Evolutionary conservation across 2,113 vertebrate species (phyloP), one percentile per base, ranked within the genome.

Genomic region (Heloderma charlesbogerti): DNA sequence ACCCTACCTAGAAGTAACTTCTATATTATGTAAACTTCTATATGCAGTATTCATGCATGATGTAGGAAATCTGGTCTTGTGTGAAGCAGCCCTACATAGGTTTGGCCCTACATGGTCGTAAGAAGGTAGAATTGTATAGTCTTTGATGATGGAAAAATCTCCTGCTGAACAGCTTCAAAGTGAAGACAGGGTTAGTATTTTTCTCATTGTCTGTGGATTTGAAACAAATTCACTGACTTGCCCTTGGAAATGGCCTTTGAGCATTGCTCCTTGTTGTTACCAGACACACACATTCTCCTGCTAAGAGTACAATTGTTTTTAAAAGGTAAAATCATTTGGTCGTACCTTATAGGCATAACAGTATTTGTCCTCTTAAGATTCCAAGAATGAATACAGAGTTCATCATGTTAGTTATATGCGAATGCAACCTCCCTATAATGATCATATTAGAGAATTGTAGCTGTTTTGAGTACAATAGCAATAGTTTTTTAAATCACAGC

Each of bases 401-500:
- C 91, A 90, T 43, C 31, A 1, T 92, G 40, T 45, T 63, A 81
- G 84, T 88, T 86, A 90, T 88, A 89, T 34, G 34, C 88, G 51
- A 51, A 91, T 2, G 5, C 66, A 40, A 84, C 67, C 13, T 90
- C 82, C 71, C 13, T 90, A 78, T 83, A 71, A 34, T 31, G 37
- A 63, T 20, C 34, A 20, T 51, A 51, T 72, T 86, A 72, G 48
- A 29, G 25, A 48, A 37, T 29, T n/a, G 1, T 12, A 34, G 29
- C 29, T 63, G 27, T 60, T 29, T 63, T 69, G 60, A 34, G 34
- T 81, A 69, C 72, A 80, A 88, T 84, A 82, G 54, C 51, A 93
- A 85, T 90, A 94, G 82, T 90, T 89, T 27, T 78, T 72, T 88
- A 85, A 43, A 89, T 92, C 88, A 94, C 91, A 93, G 91, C 86